Base-by-base conservation (phyloP, 2,888 invertebrate species). In the Noctua pronuba region DNA sequence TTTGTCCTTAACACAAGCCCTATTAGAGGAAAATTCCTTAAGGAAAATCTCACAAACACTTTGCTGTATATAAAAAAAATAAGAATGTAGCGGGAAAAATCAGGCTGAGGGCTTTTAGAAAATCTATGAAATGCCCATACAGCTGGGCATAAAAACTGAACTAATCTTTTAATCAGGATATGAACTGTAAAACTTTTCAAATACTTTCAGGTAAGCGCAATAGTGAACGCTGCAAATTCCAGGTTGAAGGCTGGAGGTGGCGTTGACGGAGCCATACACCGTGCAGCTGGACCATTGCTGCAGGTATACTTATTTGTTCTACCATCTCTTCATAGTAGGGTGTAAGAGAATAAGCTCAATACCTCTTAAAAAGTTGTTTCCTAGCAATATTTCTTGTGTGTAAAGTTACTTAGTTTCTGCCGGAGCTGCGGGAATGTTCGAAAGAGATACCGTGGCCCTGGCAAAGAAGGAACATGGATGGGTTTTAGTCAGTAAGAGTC, bases 211-310 rank as follows among this genome's bases (percentile, higher is more conserved):
- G 97, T 99, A 77, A 99, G 99, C 96, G 98, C 98, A 0, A 98
- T 99, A 88, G 99, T 99, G 0, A 99, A 99, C 97, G 99, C 99
- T 55, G 99, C 99, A 0, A 99, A 99, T 94, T 97, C 97, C 0
- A 93, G 94, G 35, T 95, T 99, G 64, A 93, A 97, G 68, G 98
- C 98, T 13, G 99, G 99, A 41, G 99, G 99, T 46, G 99, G 99
- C 92, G 99, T 99, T 35, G 99, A 99, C 94, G 99, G 99, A 58
- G 99, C 98, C 11, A 99, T 99, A 89, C 99, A 99, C 91, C 94
- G 97, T 81, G 98, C 98, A 1, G 99, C 99, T 55, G 99, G 99
- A 5, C 93, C 95, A 2, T 92, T 95, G 68, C 95, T 98, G 67
- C 95, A 97, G 93, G 97, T 96, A 90, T 18, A 65, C n/a, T 0